A percentile compares a stretch with the other conserved stretches of the same genome.
These are phyloP conservation scores for Andrena camellia DNA, from an alignment of 2,888 invertebrate genomes.

Conservation along the genomic window DNA sequence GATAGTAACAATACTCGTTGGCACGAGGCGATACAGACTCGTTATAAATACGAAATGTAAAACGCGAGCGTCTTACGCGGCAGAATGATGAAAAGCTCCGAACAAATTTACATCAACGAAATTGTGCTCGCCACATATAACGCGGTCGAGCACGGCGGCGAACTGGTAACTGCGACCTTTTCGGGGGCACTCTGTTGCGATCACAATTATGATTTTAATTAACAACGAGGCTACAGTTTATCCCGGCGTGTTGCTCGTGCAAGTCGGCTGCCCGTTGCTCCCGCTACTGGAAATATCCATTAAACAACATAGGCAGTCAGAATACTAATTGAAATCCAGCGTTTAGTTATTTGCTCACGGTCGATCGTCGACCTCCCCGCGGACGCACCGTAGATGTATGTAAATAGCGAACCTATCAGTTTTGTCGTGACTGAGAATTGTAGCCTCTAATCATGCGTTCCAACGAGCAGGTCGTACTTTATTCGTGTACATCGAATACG, in stretches of 20 bases:
- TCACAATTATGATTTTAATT: conserved; percentile 76
- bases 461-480: too few relatives aligned
- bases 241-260: conserved; percentile 25
- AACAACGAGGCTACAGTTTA: conserved; percentile 46
- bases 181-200: conserved; percentile 38
- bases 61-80: not conserved
- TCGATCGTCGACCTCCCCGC: conserved; percentile 1
- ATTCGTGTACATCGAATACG: too few relatives aligned
- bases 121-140: not conserved
- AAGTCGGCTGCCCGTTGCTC: not conserved
- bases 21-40: not conserved
- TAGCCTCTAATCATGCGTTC: too few relatives aligned
- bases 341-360: conserved; percentile 14
- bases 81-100: not conserved
- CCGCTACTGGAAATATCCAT: conserved; percentile 41
- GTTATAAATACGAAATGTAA: not conserved
- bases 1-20: conserved; percentile 18
- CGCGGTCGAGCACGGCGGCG: not conserved
- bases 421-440: not conserved
- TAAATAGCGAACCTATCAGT: not conserved
- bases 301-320: conserved; percentile 41
- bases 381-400: conserved; percentile 2
- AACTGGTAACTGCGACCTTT: conserved; percentile 22
- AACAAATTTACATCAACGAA: conserved; percentile 6
- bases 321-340: conserved; percentile 57